Evolutionary conservation across 1,140 invertebrate genomes (phyloP).

Genomic region (Mactra quadrangularis): DNA sequence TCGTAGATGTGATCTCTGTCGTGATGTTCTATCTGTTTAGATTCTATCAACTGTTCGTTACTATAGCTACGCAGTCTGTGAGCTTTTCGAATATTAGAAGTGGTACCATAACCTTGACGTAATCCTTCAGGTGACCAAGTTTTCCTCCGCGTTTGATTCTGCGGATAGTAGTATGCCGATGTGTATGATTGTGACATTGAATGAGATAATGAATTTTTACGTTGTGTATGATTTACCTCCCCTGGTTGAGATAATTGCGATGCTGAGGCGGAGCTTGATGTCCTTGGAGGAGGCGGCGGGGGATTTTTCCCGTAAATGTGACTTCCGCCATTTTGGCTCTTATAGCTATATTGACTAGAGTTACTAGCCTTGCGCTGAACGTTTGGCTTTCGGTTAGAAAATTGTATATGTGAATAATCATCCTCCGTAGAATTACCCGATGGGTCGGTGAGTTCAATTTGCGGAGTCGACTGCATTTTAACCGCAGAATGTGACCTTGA

Average conservation of each 20-base stretch:
- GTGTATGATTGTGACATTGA: constrained; percentile 55
- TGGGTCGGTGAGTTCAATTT: constrained; percentile 17
- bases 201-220: constrained; percentile 31
- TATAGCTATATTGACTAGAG: constrained; percentile 53
- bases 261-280: constrained; percentile 23
- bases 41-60: constrained; percentile 50
- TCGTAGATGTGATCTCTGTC: constrained; percentile 51
- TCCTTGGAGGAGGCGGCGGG: constrained; percentile 49
- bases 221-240: constrained; percentile 26
- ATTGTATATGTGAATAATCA: constrained; percentile 63
- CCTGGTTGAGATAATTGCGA: constrained; percentile 43
- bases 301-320: constrained; percentile 33
- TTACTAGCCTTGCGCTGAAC: constrained; percentile 55
- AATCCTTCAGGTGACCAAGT: constrained; percentile 62
- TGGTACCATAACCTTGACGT: constrained; percentile 17
- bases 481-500: constrained; percentile 47
- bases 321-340: constrained; percentile 3
- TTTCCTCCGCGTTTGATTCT: constrained; percentile 37
- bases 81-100: constrained; percentile 6
- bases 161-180: constrained; percentile 34
- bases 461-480: constrained; percentile 46
- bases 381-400: constrained; percentile 31
- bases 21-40: neutral
- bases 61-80: constrained; percentile 51
- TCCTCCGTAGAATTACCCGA: constrained; percentile 34